These are phyloP conservation scores for Cyprinodon variegatus DNA, from an alignment of 2,113 vertebrate genomes.

Conservation along the genomic window DNA sequence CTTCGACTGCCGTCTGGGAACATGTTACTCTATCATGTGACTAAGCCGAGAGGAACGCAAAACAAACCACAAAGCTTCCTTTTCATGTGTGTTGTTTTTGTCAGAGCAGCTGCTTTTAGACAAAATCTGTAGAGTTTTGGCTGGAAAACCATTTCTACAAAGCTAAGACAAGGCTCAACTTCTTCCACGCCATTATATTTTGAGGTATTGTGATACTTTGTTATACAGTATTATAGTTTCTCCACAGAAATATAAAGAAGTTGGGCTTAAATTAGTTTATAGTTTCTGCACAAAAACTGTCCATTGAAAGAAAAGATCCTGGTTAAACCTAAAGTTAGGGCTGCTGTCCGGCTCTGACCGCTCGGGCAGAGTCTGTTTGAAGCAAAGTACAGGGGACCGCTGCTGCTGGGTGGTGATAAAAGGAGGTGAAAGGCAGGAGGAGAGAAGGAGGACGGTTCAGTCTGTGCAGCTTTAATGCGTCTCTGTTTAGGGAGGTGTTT, in stretches of 20 bases:
- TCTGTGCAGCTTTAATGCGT: neutral
- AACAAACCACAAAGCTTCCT: constrained; percentile 39
- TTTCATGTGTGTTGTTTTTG: constrained; percentile 39
- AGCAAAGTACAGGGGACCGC: constrained; percentile 2
- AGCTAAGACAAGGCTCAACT: no score
- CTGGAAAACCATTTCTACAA: no score
- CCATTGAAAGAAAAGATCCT: no score
- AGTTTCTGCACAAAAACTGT: neutral
- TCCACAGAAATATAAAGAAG: no score
- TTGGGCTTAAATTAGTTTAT: neutral
- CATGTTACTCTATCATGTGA: constrained; percentile 72
- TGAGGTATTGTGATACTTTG: no score
- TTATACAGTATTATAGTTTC: no score
- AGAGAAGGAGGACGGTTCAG: constrained; percentile 23
- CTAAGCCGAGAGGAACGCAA: constrained; percentile 23
- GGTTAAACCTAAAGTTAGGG: constrained; percentile 29
- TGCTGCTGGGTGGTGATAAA: constrained; percentile 43
- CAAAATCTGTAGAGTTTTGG: neutral
- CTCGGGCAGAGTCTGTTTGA: constrained; percentile 16
- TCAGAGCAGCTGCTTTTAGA: constrained; percentile 17
- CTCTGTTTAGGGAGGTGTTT: constrained; percentile 38
- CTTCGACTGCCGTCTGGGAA: constrained; percentile 51
- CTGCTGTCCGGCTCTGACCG: constrained; percentile 31
- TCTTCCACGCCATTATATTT: no score
- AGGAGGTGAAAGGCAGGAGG: constrained; percentile 36